Conservation (phyloP, 2,888 invertebrate genomes). For the Scaptomyza parva region DNA sequence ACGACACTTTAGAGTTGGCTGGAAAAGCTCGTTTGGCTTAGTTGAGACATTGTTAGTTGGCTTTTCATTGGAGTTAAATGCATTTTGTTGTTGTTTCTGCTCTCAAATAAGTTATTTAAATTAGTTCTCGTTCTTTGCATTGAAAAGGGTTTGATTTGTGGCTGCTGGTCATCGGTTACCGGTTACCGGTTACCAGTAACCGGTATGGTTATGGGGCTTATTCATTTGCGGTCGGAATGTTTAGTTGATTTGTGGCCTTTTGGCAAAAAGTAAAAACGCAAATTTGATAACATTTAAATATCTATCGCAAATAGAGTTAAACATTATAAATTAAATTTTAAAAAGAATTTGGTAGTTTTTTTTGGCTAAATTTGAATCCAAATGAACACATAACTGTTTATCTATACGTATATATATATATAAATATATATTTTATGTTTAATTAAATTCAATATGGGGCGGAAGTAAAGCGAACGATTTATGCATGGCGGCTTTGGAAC, state of each 20-base stretch:
- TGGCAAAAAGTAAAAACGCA: slow-evolving; percentile 7
- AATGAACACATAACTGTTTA: background rate
- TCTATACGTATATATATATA: background rate
- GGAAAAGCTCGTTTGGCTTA: background rate
- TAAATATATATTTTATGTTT: slow-evolving; percentile 8
- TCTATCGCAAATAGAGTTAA: too few relatives aligned
- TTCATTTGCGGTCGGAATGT: slow-evolving; percentile 52
- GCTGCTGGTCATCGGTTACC: slow-evolving; percentile 10
- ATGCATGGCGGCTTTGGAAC: slow-evolving; percentile 30
- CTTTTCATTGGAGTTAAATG: slow-evolving; percentile 42
- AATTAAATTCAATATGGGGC: slow-evolving; percentile 36
- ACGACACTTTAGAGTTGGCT: background rate
- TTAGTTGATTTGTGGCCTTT: background rate
- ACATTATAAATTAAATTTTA: background rate
- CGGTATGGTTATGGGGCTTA: background rate
- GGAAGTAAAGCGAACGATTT: slow-evolving; percentile 55
- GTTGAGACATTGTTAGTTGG: slow-evolving; percentile 11
- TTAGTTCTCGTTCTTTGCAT: slow-evolving; percentile 55
- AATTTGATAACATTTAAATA: background rate
- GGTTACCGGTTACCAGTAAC: slow-evolving; percentile 21
- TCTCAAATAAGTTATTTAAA: slow-evolving; percentile 65
- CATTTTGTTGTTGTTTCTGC: slow-evolving; percentile 21
- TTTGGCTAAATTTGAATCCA: slow-evolving; percentile 16
- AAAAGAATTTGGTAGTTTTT: background rate
- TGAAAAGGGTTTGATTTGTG: slow-evolving; percentile 63